Base-by-base conservation (phyloP, 2,113 vertebrate genomes). In the Myxocyprinus asiaticus region DNA sequence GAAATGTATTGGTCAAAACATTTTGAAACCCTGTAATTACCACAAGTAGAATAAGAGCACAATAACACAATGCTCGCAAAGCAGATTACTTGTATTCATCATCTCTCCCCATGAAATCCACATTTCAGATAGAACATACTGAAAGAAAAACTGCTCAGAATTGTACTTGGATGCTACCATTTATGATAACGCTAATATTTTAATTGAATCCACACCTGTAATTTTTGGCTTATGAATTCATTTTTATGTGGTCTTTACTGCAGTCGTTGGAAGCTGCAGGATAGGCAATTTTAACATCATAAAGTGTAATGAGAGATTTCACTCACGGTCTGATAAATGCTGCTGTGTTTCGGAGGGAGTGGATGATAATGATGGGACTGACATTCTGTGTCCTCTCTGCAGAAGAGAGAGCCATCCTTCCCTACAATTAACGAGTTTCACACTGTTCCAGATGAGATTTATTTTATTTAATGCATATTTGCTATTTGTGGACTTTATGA, bases 281-380 rank as follows among this genome's bases (percentile, higher is more conserved):
- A 81, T 67, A 63, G 73, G 53, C 76, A 78, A 76, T 79, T 73
- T 70, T 74, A 79, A 81, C 79, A 81, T 81, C 79, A 79, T 81
- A 79, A 81, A 81, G 70, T 68, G 64, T 81, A 81, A 83, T 81
- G 84, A 85, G 81, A 72, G 62, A 76, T 81, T 81, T 81, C 81
- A 81, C 51, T 55, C 75, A 33, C 47, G 44, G 62, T 64, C 53
- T 85, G 84, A 81, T 79, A 56, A 79, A 79, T 67, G 22, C 22
- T 33, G 22, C 22, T 33, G 22, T 33, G 22, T 33, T 48, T 75
- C 58, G 67, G 22, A 70, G 64, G 67, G 83, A 22, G 22, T 66
- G 79, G 65, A 78, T 81, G 79, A 81, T n/a, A n/a, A n/a, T 66
- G 82, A 83, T 69, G 68, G 53, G 55, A 64, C 69, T 78, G 79